Evolutionary conservation across 2,888 invertebrate species (phyloP).

Genomic region (Tipula confusa): DNA sequence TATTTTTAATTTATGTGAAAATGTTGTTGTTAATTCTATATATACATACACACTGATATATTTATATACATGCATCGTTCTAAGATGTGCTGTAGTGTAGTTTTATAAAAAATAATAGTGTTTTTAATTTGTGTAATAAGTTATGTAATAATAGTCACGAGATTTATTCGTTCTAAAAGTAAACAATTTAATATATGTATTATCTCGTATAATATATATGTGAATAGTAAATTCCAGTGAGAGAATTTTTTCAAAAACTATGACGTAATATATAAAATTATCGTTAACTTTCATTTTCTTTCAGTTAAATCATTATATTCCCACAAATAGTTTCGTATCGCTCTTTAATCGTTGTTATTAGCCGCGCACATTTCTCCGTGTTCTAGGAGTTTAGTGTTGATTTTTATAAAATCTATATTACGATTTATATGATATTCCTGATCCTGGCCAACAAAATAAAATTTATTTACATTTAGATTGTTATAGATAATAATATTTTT

Average conservation of each 20-base stretch:
- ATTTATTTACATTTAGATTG: neutral
- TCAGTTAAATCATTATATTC: neutral
- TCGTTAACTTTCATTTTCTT: neutral
- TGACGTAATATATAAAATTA: neutral
- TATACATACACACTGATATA: no score
- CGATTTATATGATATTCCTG: no score
- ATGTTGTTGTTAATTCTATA: neutral
- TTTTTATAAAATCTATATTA: no score
- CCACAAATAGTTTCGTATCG: no score
- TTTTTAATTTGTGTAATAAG: no score
- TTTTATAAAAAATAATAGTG: neutral
- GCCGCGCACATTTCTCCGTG: neutral
- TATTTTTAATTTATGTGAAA: neutral
- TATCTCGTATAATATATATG: no score
- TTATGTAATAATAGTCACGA: neutral
- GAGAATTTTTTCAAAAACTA: neutral
- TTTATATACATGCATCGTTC: no score
- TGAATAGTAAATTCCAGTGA: neutral
- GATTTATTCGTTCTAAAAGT: neutral
- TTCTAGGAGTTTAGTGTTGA: neutral
- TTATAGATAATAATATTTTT: neutral
- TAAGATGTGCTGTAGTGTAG: neutral
- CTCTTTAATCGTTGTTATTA: no score
- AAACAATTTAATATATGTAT: neutral
- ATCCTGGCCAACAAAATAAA: no score